Conservation (phyloP, 2,797 vertebrate genomes). For the Pogonophryne albipinna region DNA sequence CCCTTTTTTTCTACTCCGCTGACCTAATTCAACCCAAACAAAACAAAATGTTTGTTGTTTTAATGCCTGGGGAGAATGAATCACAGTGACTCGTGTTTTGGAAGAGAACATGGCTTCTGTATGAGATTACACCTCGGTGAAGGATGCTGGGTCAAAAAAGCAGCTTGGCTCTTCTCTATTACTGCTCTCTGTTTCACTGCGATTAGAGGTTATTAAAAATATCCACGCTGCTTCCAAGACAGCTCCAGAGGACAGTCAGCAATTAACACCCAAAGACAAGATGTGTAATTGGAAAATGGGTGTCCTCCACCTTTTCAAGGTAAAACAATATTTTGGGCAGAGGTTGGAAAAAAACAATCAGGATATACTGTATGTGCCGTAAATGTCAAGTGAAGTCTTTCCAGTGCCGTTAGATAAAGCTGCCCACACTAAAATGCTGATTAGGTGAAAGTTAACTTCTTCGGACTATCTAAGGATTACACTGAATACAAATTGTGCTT, state of each 20-base stretch:
- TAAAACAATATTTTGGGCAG: conserved; percentile 41
- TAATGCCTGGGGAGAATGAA: conserved; percentile 45
- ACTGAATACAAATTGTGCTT: not conserved
- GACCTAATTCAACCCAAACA: conserved; percentile 55
- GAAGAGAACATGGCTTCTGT: conserved; percentile 36
- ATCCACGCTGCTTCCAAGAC: conserved; percentile 48
- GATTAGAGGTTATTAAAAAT: conserved; percentile 77
- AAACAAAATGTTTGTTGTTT: conserved; percentile 42
- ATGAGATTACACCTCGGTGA: conserved; percentile 72
- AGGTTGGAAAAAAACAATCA: conserved; percentile 30
- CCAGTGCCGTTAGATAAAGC: not conserved
- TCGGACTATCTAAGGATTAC: not conserved
- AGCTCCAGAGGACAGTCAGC: conserved; percentile 68
- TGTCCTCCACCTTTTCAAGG: conserved; percentile 52
- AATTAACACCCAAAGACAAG: conserved; percentile 79
- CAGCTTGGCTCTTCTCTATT: conserved; percentile 56
- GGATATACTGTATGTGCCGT: conserved; percentile 51
- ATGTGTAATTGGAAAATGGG: conserved; percentile 77
- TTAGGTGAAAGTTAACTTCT: conserved; percentile 32
- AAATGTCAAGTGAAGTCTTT: conserved; percentile 66
- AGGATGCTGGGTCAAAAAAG: conserved; percentile 60
- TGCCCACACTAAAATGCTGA: conserved; percentile 25
- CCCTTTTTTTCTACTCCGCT: conserved; percentile 20
- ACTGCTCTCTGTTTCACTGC: conserved; percentile 59
- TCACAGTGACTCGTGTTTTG: conserved; percentile 50